A percentile compares a stretch with the other conserved stretches of the same genome.
Evolutionary conservation across 2,113 vertebrate species (phyloP).

Genomic region (Cromileptes altivelis): DNA sequence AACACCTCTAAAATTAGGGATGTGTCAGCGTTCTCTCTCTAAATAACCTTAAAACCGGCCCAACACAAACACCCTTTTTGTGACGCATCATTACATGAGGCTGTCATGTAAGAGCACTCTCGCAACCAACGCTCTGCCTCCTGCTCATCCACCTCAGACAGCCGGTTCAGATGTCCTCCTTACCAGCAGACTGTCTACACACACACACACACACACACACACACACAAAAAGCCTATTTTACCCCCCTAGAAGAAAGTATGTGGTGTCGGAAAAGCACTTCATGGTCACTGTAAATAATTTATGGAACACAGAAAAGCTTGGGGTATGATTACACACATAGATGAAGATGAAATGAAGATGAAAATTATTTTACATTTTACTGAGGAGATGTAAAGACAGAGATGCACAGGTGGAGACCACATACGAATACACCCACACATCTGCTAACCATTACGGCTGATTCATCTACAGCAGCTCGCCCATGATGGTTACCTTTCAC

Average conservation of each 20-base stretch:
- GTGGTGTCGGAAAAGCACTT: not conserved
- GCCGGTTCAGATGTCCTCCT: slow-evolving; percentile 9
- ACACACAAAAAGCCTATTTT: not conserved
- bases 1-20: slow-evolving; percentile 25
- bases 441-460: slow-evolving; percentile 52
- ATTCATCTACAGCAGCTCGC: slow-evolving; percentile 54
- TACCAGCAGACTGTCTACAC: slow-evolving; percentile 16
- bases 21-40: slow-evolving; percentile 6
- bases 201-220: not conserved
- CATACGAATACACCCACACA: slow-evolving; percentile 58
- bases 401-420: slow-evolving; percentile 13
- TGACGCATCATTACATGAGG: slow-evolving; percentile 60
- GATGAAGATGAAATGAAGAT: too few relatives aligned
- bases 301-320: not conserved
- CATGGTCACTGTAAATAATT: not conserved
- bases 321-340: not conserved
- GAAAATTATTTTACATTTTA: not conserved
- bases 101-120: slow-evolving; percentile 59
- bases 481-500: slow-evolving; percentile 46
- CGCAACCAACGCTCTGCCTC: slow-evolving; percentile 25
- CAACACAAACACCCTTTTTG: not conserved
- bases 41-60: slow-evolving; percentile 20
- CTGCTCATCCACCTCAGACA: slow-evolving; percentile 31
- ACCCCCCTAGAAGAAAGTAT: not conserved
- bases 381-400: not conserved